A percentile compares a stretch with the other conserved stretches of the same genome.
phyloP scores from a whole-genome alignment of 2,888 invertebrate genomes.

The Digitonthophagus gazella region DNA sequence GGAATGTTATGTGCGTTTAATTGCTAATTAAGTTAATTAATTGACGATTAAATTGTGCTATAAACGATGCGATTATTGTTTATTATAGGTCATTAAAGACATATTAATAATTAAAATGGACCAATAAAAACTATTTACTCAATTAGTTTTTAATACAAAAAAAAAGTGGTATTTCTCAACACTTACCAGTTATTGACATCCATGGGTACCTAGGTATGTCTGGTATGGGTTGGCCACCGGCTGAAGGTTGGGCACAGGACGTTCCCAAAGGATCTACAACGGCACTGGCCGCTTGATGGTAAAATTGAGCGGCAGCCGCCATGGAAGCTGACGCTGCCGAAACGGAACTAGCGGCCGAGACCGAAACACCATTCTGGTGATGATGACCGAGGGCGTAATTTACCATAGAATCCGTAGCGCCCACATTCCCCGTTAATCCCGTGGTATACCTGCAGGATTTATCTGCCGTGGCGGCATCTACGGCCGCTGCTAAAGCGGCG shows the following conservation, averaged over 20 bases:
- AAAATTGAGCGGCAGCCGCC: conserved; percentile 75
- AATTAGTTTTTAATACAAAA: background rate
- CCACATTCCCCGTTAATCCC: conserved; percentile 59
- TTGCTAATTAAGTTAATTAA: no score
- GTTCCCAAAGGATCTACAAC: conserved; percentile 75
- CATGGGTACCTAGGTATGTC: conserved; percentile 93
- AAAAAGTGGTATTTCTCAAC: background rate
- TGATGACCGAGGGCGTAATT: conserved; percentile 78
- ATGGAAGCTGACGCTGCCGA: conserved; percentile 70
- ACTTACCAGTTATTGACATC: conserved; percentile 95
- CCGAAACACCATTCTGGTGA: conserved; percentile 63
- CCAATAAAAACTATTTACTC: background rate
- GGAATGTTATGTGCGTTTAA: no score
- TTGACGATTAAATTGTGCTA: background rate
- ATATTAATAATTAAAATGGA: background rate
- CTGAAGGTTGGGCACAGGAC: conserved; percentile 68
- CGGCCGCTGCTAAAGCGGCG: conserved; percentile 61
- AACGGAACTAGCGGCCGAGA: conserved; percentile 66
- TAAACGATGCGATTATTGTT: background rate
- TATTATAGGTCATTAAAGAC: background rate
- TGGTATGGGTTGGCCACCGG: conserved; percentile 81
- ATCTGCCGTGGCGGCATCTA: conserved; percentile 67
- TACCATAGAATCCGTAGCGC: conserved; percentile 74
- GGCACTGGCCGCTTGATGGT: conserved; percentile 80
- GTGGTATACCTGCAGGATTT: conserved; percentile 80